Base-by-base conservation (phyloP, 2,888 invertebrate species). In the Stenoptilia bipunctidactyla region DNA sequence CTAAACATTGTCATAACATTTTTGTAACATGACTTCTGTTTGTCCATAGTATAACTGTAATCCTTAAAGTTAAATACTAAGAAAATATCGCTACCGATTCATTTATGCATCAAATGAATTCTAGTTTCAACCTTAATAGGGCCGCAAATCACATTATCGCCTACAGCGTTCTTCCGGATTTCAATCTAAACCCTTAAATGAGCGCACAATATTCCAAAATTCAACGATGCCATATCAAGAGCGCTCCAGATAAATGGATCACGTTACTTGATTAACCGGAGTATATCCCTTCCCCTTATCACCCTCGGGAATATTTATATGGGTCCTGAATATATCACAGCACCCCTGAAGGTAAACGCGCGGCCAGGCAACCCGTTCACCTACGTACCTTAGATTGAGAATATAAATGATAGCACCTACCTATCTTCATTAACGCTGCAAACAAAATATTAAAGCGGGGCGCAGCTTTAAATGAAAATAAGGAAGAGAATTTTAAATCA, bases 221-320 rank as follows among this genome's bases (percentile, higher is more conserved):
- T 73, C 73, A 73, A 61, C 64, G 64, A 66, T 66, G 66, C 66
- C 68, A 68, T 79, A 80, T 77, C 79, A 77, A 75, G 76, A 75
- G 74, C 69, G 63, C 77, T 76, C 70, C 66, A 75, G 76, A 82
- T 82, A 82, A 82, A 82, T 77, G 79, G 80, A 79, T 82, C 80
- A 76, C 77, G 80, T 80, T 80, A 82, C 82, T 80, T 82, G 80
- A 82, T 82, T 82, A 82, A 80, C 79, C 76, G 71, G 69, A 63
- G 65, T 70, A 66, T 74, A 79, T 75, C 76, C 76, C 76, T 71
- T 62, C 75, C 72, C 77, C 70, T 79, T 76, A 76, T 72, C 77
- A 73, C 79, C 77, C 76, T 56, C 68, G 79, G 79, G 80, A 77
- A 82, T 80, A 79, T 80, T 82, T 80, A 80, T 80, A 79, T 76